Evolutionary conservation across 2,113 vertebrate genomes (phyloP).

Genomic region (Danionella cerebrum): DNA sequence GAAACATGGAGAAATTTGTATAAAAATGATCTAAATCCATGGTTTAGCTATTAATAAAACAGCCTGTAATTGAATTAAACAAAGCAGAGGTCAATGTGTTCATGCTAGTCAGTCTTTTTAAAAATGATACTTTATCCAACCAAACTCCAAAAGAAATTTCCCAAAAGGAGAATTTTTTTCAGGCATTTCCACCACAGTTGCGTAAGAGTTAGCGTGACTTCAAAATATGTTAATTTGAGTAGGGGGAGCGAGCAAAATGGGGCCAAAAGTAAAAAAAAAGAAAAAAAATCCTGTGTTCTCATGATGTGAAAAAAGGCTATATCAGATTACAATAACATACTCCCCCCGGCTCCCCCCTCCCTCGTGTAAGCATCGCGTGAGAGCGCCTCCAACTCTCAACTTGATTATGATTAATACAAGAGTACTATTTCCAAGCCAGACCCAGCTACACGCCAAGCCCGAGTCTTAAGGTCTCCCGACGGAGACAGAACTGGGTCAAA

Average conservation of each 20-base stretch:
- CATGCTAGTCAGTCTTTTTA: too few species aligned
- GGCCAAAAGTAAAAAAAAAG: background rate
- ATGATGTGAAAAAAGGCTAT: slow-evolving; percentile 38
- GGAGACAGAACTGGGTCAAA: background rate
- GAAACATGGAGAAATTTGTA: too few species aligned
- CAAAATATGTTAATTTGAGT: slow-evolving; percentile 63
- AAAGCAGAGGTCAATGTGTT: too few species aligned
- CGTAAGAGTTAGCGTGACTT: slow-evolving; percentile 56
- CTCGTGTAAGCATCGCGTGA: slow-evolving; percentile 67
- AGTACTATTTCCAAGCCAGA: slow-evolving; percentile 48
- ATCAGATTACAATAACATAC: slow-evolving; percentile 65
- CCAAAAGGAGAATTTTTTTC: background rate
- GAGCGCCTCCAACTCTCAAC: slow-evolving; percentile 55
- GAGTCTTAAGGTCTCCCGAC: slow-evolving; percentile 35
- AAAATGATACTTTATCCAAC: too few species aligned
- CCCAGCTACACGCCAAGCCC: slow-evolving; percentile 15
- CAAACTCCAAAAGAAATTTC: background rate
- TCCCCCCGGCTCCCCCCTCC: slow-evolving; percentile 56
- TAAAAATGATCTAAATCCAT: too few species aligned
- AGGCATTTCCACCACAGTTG: slow-evolving; percentile 28
- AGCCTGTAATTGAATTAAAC: too few species aligned
- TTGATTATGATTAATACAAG: slow-evolving; percentile 70
- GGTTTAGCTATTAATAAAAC: too few species aligned
- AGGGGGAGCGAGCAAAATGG: slow-evolving; percentile 23
- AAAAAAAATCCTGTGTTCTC: slow-evolving; percentile 29